Conservation (phyloP, 2,113 vertebrate species). For the Odocoileus hemionus region DNA sequence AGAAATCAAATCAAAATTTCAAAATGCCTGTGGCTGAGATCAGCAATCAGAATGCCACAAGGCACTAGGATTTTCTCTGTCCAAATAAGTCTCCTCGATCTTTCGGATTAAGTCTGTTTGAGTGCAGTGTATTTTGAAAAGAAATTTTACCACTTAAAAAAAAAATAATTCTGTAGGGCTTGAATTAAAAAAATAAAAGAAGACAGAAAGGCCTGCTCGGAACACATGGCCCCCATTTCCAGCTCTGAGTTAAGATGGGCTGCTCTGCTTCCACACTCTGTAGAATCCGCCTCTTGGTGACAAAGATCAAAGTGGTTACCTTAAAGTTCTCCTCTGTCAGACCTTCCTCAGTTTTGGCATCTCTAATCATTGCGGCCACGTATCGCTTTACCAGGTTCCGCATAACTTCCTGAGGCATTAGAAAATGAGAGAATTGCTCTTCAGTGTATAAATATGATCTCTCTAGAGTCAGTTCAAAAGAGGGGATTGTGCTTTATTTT, state of each 20-base stretch:
- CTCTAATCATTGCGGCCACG: constrained; percentile 97
- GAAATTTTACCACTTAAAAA: background rate
- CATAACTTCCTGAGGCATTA: constrained; percentile 89
- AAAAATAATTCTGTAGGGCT: background rate
- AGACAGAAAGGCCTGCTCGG: background rate
- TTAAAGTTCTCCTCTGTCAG: constrained; percentile 98
- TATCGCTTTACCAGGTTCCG: constrained; percentile 96
- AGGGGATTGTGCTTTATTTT: background rate
- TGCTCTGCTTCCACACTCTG: background rate
- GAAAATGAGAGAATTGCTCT: background rate
- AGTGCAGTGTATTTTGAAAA: background rate
- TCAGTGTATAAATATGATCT: background rate
- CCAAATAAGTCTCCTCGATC: background rate
- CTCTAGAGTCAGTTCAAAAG: background rate
- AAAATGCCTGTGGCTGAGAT: background rate
- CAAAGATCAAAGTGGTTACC: constrained; percentile 77
- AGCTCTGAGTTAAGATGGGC: background rate
- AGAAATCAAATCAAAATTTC: background rate
- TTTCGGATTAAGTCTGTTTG: background rate
- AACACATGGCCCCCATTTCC: background rate
- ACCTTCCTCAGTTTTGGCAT: constrained; percentile 95
- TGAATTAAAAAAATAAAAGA: background rate
- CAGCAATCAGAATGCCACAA: background rate
- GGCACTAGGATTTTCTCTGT: background rate
- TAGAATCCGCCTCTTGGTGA: background rate